Evolutionary conservation across 2,113 vertebrate species (phyloP), one percentile per base, ranked within the genome.

Genomic region (Vulpes ferrilata): DNA sequence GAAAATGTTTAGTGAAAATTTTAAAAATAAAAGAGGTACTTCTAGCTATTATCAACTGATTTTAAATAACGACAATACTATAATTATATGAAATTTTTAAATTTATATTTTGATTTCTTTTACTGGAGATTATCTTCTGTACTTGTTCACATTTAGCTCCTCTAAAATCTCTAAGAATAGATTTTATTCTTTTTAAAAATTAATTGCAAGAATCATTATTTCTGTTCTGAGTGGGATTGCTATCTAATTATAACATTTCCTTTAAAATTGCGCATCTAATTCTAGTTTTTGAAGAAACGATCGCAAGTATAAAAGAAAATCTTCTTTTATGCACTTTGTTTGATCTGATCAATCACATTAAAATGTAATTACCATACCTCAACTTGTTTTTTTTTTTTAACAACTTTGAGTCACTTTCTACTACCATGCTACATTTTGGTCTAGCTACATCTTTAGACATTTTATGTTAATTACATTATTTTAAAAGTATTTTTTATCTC

Each of bases 151-250:
- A n/a, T 57, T 35, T 82, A 67, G 16, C 1, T 55, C 19, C 43
- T 89, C 3, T 0, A 74, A 64, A 11, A 43, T n/a, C 80, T 73
- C 10, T 81, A 64, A 78, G 16, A 84, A 53, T 11, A 81, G 20
- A 7, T 88, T 65, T 93, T 60, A 74, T 96, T 82, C 17, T 90
- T 76, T 69, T 67, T 25, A 69, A 80, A 79, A 57, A 64, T 62
- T 55, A 94, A 73, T 86, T 73, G 12, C 57, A 87, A 81, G 16
- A 80, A 35, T 80, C 23, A 88, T n/a, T 59, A 51, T 51, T 78
- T 60, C 20, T 7, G 9, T 82, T 82, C 17, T 35, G 25, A 67
- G 17, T 53, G 17, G 17, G 35, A 25, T 71, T 79, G 12, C 7
- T 43, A 64, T 87, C 67, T 78, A 69, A 84, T 92, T 86, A 86